Evolutionary conservation across 37 sponge, comb jelly and placozoan genomes (phyloP).

Genomic region (Crambe crambe): DNA sequence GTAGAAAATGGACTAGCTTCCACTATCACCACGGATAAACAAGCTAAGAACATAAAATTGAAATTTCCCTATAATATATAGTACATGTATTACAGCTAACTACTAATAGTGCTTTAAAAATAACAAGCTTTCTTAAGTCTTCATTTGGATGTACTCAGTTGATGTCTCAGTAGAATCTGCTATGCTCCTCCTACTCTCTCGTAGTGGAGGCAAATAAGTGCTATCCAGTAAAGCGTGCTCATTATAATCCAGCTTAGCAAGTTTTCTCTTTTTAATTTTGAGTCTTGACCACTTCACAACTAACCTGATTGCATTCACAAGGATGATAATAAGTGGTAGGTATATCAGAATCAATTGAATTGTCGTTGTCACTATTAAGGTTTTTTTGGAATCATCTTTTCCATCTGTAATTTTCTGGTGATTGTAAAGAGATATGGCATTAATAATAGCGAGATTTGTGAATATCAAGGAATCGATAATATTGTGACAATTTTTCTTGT

Average conservation of each 20-base stretch:
- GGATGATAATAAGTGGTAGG: neutral
- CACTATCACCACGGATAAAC: too few relatives aligned
- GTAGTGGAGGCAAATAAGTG: neutral
- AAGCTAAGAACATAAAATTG: too few relatives aligned
- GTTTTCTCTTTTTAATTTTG: neutral
- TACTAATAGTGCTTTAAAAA: too few relatives aligned
- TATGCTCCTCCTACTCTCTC: too few relatives aligned
- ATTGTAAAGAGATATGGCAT: slow-evolving; percentile 30
- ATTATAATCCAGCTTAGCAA: neutral
- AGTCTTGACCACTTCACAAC: neutral
- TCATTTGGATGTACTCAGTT: too few relatives aligned
- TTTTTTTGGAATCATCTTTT: neutral
- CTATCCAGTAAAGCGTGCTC: neutral
- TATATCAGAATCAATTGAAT: neutral
- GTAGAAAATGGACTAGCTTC: too few relatives aligned
- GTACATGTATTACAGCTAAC: too few relatives aligned
- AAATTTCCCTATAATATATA: too few relatives aligned
- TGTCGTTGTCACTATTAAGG: neutral
- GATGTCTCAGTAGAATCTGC: too few relatives aligned
- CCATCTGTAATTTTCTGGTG: neutral
- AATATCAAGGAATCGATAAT: slow-evolving; percentile 39
- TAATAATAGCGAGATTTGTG: slow-evolving; percentile 10
- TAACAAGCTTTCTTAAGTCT: too few relatives aligned
- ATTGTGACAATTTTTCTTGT: slow-evolving; percentile 29
- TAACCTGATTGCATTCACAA: neutral